Evolutionary conservation across 2,888 invertebrate species (phyloP), one percentile per base, ranked within the genome.

Genomic region (Asteroscopus sphinx): DNA sequence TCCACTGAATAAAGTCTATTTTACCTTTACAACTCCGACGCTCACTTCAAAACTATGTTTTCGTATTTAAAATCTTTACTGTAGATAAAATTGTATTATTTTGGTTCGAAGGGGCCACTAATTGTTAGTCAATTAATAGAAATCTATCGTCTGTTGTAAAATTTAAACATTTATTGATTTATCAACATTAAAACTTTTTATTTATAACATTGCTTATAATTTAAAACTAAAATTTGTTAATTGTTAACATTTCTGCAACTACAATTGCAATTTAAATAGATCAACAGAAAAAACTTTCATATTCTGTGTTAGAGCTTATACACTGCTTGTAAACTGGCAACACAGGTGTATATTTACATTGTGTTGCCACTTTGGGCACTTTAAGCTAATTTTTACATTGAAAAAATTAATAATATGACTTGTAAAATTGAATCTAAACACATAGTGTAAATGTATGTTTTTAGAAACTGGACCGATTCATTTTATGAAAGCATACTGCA

Each of bases 51-150:
- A 40, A 12, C 7, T 5, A 30, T 8, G n/a, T 17, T 12, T 17
- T 2, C 2, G 2, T 40, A 15, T 21, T 45, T 67, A 17, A 16
- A 44, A 17, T 32, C 13, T 26, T 26, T 61, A 46, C 2, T 52
- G 44, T 69, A 63, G 51, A 44, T 58, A 33, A 48, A 52, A 40
- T 5, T 35, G 13, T 35, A 67, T 73, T 68, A 64, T 58, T 64
- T 66, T 63, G 67, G 71, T 76, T 69, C 55, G 0, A 42, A 69
- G 57, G 79, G 80, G 77, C 77, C 84, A 75, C 75, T 65, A 73
- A 72, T 82, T 80, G 75, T 81, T 84, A 84, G 88, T 89, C 88
- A 88, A 85, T 88, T 88, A 82, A 69, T 71, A 79, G 15, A 81
- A 78, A 53, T 69, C 66, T 79, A 84, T 76, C 71, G 75, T 83